Base-by-base conservation (phyloP, 2,888 invertebrate genomes). In the Scaptomyza tumidula region DNA sequence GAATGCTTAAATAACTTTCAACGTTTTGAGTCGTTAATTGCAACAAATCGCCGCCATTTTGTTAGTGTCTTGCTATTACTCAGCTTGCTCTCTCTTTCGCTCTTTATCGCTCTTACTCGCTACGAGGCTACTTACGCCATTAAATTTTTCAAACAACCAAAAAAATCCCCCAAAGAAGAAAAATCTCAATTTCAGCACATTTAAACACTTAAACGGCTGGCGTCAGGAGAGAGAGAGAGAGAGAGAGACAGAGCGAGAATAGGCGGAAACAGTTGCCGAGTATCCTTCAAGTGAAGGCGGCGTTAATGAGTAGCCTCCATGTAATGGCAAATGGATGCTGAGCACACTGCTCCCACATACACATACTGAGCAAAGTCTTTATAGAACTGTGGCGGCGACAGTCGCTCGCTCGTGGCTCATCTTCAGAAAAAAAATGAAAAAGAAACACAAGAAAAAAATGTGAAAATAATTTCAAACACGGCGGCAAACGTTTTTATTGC, bases 11-110 rank as follows among this genome's bases (percentile, higher is more conserved):
- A 67, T 50, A 68, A 77, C 75, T 71, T 75, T 73, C 68, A 77
- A 54, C 60, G 58, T 61, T 66, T 62, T 63, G 52, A 45, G 70
- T 55, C 71, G 78, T 76, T 85, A 85, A 85, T 85, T 85, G 78
- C 86, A 86, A 82, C 88, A 87, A 85, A 86, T 85, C 67, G 88
- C 74, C 71, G 70, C 70, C 80, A 80, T 86, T 86, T 78, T 71
- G 63, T 59, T 58, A 80, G 73, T 78, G 74, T 56, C 60, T 24
- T 46, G 64, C 73, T 74, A 86, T 85, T 85, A 83, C 53, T 83
- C 56, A 83, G 66, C 13, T 52, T 29, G 6, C 9, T 24, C 13
- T 39, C 33, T n/a, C 9, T 19, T 44, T n/a, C 13, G 3, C 24
- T 43, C 27, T 6, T 14, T 2, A 45, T 39, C 14, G 19, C 16